Evolutionary conservation across 1,140 invertebrate species (phyloP).

Genomic region (Dreissena rostriformis): DNA sequence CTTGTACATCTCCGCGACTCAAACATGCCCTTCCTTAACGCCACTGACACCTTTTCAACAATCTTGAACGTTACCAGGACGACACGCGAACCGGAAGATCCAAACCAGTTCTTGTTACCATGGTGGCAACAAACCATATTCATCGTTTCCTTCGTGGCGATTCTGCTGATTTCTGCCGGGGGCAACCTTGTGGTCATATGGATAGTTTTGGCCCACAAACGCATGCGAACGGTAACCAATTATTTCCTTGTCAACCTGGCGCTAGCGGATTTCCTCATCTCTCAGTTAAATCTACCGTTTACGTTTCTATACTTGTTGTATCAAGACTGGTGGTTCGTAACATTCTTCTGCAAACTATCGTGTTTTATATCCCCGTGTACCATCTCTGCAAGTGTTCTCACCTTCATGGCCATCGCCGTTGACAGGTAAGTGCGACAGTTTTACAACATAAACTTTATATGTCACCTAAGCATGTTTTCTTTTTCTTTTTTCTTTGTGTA

Average conservation of each 20-base stretch:
- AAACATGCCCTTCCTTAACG: too few relatives aligned
- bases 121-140: slow-evolving; percentile 77
- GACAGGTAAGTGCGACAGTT: slow-evolving; percentile 97
- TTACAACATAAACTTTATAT: too few relatives aligned
- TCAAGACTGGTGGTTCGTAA: slow-evolving; percentile 91
- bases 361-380: slow-evolving; percentile 95
- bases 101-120: slow-evolving; percentile 67
- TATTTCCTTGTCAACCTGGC: slow-evolving; percentile 98
- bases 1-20: too few relatives aligned
- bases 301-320: slow-evolving; percentile 95
- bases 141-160: slow-evolving; percentile 86
- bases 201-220: slow-evolving; percentile 92
- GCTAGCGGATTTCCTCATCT: slow-evolving; percentile 95
- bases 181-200: slow-evolving; percentile 97
- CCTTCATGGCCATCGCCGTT: slow-evolving; percentile 96
- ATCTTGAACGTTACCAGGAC: neutral
- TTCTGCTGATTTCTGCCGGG: slow-evolving; percentile 95
- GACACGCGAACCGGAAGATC: neutral
- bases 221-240: slow-evolving; percentile 97
- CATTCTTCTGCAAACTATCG: slow-evolving; percentile 91
- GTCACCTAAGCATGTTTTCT: too few relatives aligned
- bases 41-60: too few relatives aligned
- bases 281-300: slow-evolving; percentile 95
- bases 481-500: too few relatives aligned
- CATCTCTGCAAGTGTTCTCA: slow-evolving; percentile 94